Evolutionary conservation across 2,888 invertebrate species (phyloP).

Genomic region (Yponomeuta cagnagella): DNA sequence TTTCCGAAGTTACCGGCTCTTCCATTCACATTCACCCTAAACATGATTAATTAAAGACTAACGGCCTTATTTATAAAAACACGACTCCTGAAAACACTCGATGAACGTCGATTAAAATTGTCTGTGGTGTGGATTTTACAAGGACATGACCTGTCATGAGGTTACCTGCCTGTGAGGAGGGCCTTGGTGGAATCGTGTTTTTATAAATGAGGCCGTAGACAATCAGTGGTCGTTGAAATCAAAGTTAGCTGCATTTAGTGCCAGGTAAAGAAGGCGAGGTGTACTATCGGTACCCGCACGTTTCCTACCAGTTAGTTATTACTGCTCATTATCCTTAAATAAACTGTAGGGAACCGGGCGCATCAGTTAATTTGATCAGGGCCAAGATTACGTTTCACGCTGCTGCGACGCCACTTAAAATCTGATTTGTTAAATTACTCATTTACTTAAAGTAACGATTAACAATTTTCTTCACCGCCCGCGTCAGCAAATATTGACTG

Average conservation of each 20-base stretch:
- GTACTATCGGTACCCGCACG: conserved; percentile 41
- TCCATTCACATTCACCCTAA: too few species aligned
- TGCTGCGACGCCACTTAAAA: conserved; percentile 44
- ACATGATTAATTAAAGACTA: too few species aligned
- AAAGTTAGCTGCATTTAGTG: background rate
- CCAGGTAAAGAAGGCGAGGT: conserved; percentile 13
- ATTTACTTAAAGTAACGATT: conserved; percentile 45
- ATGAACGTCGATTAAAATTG: too few species aligned
- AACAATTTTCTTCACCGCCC: conserved; percentile 26
- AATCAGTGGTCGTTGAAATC: background rate
- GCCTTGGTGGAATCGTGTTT: background rate
- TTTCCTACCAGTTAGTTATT: conserved; percentile 43
- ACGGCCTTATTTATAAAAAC: too few species aligned
- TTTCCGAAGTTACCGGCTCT: too few species aligned
- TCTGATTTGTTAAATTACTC: conserved; percentile 56
- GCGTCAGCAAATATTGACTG: background rate
- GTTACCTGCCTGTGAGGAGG: too few species aligned
- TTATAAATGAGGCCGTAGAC: background rate
- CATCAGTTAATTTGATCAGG: conserved; percentile 58
- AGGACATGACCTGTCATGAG: too few species aligned
- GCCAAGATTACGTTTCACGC: conserved; percentile 41
- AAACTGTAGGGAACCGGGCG: conserved; percentile 41
- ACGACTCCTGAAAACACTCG: too few species aligned
- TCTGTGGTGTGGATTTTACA: too few species aligned
- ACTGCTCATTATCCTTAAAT: conserved; percentile 54